A percentile compares a stretch with the other conserved stretches of the same genome.
Evolutionary conservation across 1,140 invertebrate species (phyloP).

Genomic region (Drosophila athabasca): DNA sequence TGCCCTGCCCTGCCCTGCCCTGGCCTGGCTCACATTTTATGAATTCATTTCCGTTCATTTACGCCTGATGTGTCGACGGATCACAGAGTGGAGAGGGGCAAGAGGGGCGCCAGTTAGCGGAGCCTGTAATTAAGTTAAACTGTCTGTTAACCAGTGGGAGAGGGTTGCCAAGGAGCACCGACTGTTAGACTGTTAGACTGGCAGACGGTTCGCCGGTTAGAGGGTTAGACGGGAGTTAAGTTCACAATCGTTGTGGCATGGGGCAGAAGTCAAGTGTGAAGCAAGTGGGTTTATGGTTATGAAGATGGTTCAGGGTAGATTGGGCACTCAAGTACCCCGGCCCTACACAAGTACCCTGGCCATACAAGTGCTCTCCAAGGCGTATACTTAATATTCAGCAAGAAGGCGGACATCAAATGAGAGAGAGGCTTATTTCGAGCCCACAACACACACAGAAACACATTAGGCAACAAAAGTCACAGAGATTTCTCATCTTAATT

Average conservation of each 20-base stretch:
- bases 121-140: constrained; percentile 76
- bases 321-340: constrained; percentile 19
- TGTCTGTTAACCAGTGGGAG: constrained; percentile 40
- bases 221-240: constrained; percentile 7
- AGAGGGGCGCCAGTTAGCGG: constrained; percentile 50
- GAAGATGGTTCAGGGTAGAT: constrained; percentile 29
- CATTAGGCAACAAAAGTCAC: constrained; percentile 41
- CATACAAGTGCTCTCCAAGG: too few species aligned
- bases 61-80: constrained; percentile 68
- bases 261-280: constrained; percentile 12
- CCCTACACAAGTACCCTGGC: too few species aligned
- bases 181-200: background rate
- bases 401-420: constrained; percentile 25
- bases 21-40: constrained; percentile 60
- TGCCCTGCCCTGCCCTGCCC: too few species aligned
- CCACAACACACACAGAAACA: constrained; percentile 6
- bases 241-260: background rate
- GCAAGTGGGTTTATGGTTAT: constrained; percentile 10
- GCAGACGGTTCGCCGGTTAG: constrained; percentile 5
- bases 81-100: background rate
- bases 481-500: constrained; percentile 50
- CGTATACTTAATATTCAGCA: too few species aligned
- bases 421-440: constrained; percentile 20
- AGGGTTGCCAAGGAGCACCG: too few species aligned
- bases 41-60: constrained; percentile 81